Base-by-base conservation (phyloP, 2,113 vertebrate genomes). In the Chaetodon auriga region DNA sequence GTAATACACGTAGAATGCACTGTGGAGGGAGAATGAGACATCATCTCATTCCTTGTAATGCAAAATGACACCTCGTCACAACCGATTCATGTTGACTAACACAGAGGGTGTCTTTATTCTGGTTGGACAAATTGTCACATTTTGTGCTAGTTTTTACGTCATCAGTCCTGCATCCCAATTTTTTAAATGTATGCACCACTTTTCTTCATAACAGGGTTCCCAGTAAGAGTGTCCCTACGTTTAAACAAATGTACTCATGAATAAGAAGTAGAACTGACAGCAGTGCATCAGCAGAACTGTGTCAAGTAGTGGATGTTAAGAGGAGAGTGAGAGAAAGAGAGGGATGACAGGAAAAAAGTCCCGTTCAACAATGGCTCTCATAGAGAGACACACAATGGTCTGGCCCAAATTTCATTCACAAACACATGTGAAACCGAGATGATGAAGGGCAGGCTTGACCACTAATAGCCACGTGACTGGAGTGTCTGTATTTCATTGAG, bases 301-400 rank as follows among this genome's bases (percentile, higher is more conserved):
- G 80, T 72, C 58, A 74, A 86, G 75, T n/a, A 30, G 45, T 68
- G 35, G 48, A 64, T 72, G 64, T 83, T 55, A 80, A 30, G 57
- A 49, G 19, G 49, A 68, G 49, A 80, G 72, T 70, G 64, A 79
- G 36, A 69, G 53, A 7, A 35, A 41, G 18, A 51, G 21, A 70
- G 51, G 21, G 51, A 58, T 53, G 30, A 30, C 30, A 30, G 54
- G 57, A 78, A 80, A 71, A 49, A 38, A 54, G 23, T 53, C 38
- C 51, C 18, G n/a, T 77, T 51, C 60, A 80, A 89, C 85, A 91
- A 89, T 85, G 66, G 55, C 53, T 65, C 49, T 69, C 72, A 72
- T 58, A 83, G 79, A 83, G 79, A 77, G 19, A 86, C 83, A 41
- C 82, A 90, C 89, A 92, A 92, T 88, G 75, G 74, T 69, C 38